Percentiles rank a stretch among this genome's conserved stretches.
phyloP scores from a whole-genome alignment of 2,113 vertebrate genomes.

The Tragulus kanchil region DNA sequence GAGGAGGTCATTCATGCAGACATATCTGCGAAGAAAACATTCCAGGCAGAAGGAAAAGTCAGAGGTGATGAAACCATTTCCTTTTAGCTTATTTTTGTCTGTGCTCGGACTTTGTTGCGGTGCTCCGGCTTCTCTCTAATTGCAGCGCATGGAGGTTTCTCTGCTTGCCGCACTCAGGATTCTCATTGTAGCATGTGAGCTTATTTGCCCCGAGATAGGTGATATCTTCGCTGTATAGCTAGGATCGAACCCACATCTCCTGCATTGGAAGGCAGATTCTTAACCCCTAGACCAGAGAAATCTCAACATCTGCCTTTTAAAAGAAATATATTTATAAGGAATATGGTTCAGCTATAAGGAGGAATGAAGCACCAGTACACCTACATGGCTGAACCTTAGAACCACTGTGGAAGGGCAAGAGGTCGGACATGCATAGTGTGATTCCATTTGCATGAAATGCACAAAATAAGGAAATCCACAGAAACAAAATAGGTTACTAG shows the following conservation, averaged over 20 bases:
- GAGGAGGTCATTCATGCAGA: background rate
- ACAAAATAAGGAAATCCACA: background rate
- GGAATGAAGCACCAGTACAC: background rate
- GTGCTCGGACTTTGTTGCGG: background rate
- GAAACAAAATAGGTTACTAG: background rate
- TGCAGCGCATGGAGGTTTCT: background rate
- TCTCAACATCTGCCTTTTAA: background rate
- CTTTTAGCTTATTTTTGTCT: background rate
- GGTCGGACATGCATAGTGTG: no score
- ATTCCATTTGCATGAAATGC: background rate
- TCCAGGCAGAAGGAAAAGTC: background rate
- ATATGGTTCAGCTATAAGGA: background rate
- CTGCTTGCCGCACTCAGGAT: background rate
- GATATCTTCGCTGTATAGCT: background rate
- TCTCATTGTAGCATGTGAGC: background rate
- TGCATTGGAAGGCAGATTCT: background rate
- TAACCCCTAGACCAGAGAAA: background rate
- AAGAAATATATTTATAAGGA: background rate
- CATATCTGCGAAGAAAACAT: background rate
- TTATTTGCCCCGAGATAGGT: background rate
- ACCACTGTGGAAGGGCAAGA: background rate
- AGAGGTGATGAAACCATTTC: background rate
- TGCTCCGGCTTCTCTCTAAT: background rate
- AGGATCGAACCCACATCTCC: background rate
- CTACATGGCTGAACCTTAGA: background rate